Conservation (phyloP, 2,888 invertebrate genomes). For the Drosophila mimica region DNA sequence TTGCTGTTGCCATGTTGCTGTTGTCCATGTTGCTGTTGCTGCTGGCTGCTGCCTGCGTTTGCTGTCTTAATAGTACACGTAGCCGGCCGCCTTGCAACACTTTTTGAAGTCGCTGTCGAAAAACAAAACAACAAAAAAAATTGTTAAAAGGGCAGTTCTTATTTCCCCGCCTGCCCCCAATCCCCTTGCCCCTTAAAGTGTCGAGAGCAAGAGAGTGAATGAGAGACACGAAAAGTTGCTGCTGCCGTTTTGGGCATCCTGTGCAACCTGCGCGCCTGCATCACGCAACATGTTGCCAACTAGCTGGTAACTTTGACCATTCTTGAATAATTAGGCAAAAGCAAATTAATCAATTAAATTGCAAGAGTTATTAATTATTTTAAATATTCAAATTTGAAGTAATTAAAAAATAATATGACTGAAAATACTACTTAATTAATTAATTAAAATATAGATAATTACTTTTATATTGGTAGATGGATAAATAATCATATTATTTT, state of each 20-base stretch:
- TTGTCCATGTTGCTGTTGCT: conserved; percentile 47
- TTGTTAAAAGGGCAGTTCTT: conserved; percentile 18
- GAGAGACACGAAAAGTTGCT: conserved; percentile 1
- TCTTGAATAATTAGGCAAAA: not conserved
- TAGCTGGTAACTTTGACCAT: not conserved
- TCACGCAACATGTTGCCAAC: conserved; percentile 33
- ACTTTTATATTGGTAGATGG: no score
- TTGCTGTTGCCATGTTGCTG: conserved; percentile 45
- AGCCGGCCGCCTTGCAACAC: conserved; percentile 63
- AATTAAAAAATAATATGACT: no score
- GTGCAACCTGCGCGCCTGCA: conserved; percentile 25
- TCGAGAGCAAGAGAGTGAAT: not conserved
- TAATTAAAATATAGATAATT: no score
- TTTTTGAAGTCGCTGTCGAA: conserved; percentile 38
- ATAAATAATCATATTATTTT: no score
- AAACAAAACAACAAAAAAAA: not conserved
- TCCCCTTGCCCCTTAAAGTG: not conserved
- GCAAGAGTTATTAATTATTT: not conserved
- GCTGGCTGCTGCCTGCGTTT: conserved; percentile 57
- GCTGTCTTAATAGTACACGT: conserved; percentile 69
- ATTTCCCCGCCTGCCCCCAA: not conserved
- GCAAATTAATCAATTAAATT: not conserved
- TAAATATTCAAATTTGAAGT: no score
- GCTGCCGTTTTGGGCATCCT: conserved; percentile 9
- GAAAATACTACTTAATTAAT: not conserved